phyloP scores from a whole-genome alignment of 2,888 invertebrate genomes.

The Dolomedes plantarius region DNA sequence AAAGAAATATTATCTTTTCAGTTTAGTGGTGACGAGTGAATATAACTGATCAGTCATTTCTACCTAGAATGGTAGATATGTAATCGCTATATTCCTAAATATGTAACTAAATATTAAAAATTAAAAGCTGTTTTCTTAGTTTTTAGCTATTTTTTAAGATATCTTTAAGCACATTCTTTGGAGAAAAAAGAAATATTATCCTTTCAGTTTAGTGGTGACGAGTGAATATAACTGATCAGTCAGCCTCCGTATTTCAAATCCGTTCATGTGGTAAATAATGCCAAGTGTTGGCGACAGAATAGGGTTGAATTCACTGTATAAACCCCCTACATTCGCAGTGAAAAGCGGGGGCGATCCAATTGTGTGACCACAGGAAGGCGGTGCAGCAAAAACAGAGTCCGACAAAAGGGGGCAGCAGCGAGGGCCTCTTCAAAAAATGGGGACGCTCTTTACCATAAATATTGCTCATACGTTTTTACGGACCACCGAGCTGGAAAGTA shows the following conservation, averaged over 20 bases:
- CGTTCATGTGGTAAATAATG: not conserved
- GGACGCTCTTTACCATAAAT: constrained; percentile 38
- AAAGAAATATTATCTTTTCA: too few species aligned
- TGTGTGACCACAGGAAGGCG: constrained; percentile 21
- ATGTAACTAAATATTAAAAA: too few species aligned
- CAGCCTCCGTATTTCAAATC: not conserved
- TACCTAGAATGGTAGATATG: too few species aligned
- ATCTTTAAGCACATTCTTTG: too few species aligned
- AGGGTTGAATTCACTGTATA: not conserved
- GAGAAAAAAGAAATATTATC: too few species aligned
- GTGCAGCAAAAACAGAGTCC: constrained; percentile 36
- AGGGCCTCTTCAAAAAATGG: constrained; percentile 33
- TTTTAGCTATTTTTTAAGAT: too few species aligned
- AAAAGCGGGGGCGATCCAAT: constrained; percentile 47
- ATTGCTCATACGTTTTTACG: constrained; percentile 47
- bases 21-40: too few species aligned
- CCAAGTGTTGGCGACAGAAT: not conserved
- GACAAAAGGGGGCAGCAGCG: constrained; percentile 17
- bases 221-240: too few species aligned
- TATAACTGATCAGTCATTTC: too few species aligned
- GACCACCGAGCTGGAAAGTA: not conserved
- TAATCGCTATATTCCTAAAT: too few species aligned
- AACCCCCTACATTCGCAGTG: not conserved
- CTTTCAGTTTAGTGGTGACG: too few species aligned
- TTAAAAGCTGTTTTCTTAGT: too few species aligned